Base-by-base conservation (phyloP, 2,113 vertebrate genomes). In the Mus spicilegus region DNA sequence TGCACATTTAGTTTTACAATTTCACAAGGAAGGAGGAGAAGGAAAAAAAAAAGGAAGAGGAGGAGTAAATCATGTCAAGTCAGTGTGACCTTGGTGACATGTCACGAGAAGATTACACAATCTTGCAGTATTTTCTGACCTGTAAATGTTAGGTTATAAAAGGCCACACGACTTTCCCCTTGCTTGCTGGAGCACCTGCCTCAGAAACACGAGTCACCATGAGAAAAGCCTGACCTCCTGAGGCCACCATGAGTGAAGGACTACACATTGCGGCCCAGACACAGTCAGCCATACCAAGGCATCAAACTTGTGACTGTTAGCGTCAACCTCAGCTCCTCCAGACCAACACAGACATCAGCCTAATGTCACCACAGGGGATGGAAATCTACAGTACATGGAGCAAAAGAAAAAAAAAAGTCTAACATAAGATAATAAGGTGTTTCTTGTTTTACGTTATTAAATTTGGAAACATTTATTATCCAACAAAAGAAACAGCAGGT, bases 401-500 rank as follows among this genome's bases (percentile, higher is more conserved):
- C 26, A 75, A 67, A 80, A 96, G 61, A 78, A 49, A 93, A 90
- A 56, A n/a, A 72, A 49, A 49, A 49, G 42, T 12, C 51, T 54
- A 54, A 54, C 51, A 54, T 54, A 58, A 93, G 22, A 33, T 77
- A 93, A 77, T 82, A 88, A 75, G 51, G 91, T 46, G 16, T 5
- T 90, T 56, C 24, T 33, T 89, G 36, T 42, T 70, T 93, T 81
- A 88, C 77, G 7, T 16, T 80, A 91, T 86, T 89, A 86, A 22
- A 91, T 82, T 65, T 95, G 39, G 49, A 69, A 10, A 49, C 24
- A 73, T 72, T 93, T 93, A 20, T 75, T 89, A 87, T n/a, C 7
- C 42, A 93, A 33, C 61, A 85, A 65, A 63, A n/a, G 33, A 51
- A 26, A 76, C 89, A 56, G 46, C 24, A 61, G 67, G 42, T 77